phyloP scores from a whole-genome alignment of 2,113 vertebrate genomes.

The Cranoglanis bouderius region DNA sequence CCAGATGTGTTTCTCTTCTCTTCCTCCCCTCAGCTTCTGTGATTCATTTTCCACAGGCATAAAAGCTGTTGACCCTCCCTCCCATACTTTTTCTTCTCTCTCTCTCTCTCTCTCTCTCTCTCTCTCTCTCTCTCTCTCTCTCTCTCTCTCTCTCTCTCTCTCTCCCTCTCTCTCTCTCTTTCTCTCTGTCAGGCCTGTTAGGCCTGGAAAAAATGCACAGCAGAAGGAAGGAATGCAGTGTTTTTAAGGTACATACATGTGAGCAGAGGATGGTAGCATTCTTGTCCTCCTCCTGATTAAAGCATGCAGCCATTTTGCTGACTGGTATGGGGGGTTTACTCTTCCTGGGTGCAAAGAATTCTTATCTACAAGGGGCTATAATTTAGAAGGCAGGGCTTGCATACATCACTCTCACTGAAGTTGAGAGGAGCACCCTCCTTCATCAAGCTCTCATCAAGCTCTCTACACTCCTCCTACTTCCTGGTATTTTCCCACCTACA shows the following conservation, averaged over 20 bases:
- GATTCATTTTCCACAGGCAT: constrained; percentile 76
- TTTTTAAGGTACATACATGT: constrained; percentile 35
- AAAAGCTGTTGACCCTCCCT: constrained; percentile 43
- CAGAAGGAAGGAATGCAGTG: constrained; percentile 58
- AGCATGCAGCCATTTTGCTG: background rate
- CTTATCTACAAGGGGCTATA: constrained; percentile 38
- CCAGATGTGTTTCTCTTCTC: constrained; percentile 73
- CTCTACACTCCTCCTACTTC: constrained; percentile 49
- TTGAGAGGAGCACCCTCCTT: constrained; percentile 29
- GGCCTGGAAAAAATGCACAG: constrained; percentile 50
- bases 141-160: constrained; percentile 35
- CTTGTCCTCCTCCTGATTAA: constrained; percentile 7
- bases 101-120: constrained; percentile 28
- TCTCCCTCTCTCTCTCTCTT: constrained; percentile 29
- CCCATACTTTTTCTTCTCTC: constrained; percentile 30
- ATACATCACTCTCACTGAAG: constrained; percentile 57
- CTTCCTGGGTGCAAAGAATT: constrained; percentile 48
- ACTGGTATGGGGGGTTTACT: background rate
- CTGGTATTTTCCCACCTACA: constrained; percentile 32
- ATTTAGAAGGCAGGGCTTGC: constrained; percentile 48
- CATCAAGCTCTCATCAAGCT: background rate
- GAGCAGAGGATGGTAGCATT: constrained; percentile 19
- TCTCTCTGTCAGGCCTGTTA: constrained; percentile 42
- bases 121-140: constrained; percentile 26
- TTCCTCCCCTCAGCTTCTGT: constrained; percentile 64